Evolutionary conservation across 2,113 vertebrate genomes (phyloP).

Genomic region (rat (Rattus norvegicus)): DNA sequence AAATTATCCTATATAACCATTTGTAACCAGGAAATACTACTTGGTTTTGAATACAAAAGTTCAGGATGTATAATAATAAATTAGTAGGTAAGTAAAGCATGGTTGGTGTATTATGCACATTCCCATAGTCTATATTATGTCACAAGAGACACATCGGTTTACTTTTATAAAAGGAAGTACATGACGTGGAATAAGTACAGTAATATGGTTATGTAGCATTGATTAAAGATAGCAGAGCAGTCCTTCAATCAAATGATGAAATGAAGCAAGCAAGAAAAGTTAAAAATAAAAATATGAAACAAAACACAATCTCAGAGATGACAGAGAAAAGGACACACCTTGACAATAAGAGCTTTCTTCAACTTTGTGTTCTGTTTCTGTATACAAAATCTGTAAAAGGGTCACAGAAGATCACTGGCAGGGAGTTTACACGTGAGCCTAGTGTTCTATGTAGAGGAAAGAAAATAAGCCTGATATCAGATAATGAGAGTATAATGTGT

Average conservation of each 20-base stretch:
- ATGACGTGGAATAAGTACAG: neutral
- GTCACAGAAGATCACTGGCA: neutral
- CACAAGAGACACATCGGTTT: neutral
- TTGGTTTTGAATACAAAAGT: neutral
- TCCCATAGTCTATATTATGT: neutral
- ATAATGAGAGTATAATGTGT: neutral
- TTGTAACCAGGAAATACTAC: neutral
- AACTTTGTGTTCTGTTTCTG: neutral
- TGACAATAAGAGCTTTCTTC: neutral
- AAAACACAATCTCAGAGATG: neutral
- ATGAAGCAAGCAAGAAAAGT: neutral
- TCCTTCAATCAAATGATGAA: neutral
- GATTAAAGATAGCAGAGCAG: neutral
- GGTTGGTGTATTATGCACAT: neutral
- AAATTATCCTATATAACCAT: constrained; percentile 12
- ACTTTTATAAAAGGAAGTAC: neutral
- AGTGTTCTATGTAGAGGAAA: neutral
- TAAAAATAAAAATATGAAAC: too few relatives aligned
- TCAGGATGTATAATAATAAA: neutral
- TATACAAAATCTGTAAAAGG: neutral
- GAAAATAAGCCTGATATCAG: neutral
- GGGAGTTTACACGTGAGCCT: neutral
- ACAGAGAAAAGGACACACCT: neutral
- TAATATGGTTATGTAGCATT: neutral
- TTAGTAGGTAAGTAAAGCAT: neutral